Conservation (phyloP, 2,797 vertebrate genomes). For the Caiman crocodilus region DNA sequence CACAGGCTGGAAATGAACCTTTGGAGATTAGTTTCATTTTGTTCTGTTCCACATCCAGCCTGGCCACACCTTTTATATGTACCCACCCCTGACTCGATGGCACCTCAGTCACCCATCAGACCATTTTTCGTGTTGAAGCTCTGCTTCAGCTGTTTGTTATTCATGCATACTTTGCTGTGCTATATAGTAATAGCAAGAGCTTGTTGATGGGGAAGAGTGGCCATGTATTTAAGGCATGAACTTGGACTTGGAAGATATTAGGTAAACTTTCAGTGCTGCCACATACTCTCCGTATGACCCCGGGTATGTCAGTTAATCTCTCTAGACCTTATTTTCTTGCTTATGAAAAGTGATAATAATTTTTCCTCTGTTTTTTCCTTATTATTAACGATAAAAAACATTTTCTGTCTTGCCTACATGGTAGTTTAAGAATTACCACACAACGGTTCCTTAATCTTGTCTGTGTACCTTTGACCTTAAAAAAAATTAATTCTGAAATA, state of each 20-base stretch:
- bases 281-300: constrained; percentile 47
- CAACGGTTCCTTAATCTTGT: no score
- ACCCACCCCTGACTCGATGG: constrained; percentile 17
- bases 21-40: background rate
- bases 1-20: background rate
- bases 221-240: constrained; percentile 67
- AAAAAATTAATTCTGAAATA: no score
- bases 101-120: constrained; percentile 28
- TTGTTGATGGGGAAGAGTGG: constrained; percentile 65
- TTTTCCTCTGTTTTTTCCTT: no score
- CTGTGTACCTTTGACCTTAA: no score
- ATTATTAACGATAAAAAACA: no score
- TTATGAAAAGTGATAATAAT: no score
- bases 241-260: background rate
- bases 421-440: no score
- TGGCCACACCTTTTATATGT: background rate
- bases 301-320: background rate
- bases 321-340: no score
- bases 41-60: background rate
- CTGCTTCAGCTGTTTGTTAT: constrained; percentile 59
- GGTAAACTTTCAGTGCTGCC: constrained; percentile 23
- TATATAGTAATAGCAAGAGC: constrained; percentile 61
- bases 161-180: constrained; percentile 64
- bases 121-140: constrained; percentile 49
- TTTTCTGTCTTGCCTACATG: no score